phyloP scores from a whole-genome alignment of 2,888 invertebrate genomes.

The Mesorhabditis sp. region DNA sequence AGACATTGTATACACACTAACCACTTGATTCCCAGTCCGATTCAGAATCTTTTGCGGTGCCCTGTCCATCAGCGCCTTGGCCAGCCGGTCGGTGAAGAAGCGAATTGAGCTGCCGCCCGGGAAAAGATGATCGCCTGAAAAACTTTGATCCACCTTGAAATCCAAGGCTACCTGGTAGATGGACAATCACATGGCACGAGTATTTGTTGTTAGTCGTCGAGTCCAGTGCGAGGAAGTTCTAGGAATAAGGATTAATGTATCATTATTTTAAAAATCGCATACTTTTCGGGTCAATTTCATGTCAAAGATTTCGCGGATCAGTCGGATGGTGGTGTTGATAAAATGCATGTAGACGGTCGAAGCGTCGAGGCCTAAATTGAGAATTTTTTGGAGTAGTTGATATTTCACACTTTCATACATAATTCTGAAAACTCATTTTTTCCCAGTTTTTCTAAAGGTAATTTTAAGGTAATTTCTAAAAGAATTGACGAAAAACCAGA shows the following conservation, averaged over 20 bases:
- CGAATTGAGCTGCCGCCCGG: conserved; percentile 11
- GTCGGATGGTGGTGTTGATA: neutral
- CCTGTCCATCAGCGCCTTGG: conserved; percentile 7
- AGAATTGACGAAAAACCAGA: too few species aligned
- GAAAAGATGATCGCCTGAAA: neutral
- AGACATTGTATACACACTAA: neutral
- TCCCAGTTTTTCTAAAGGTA: too few species aligned
- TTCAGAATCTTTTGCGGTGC: conserved; percentile 10
- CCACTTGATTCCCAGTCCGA: conserved; percentile 10
- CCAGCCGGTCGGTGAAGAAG: conserved; percentile 14
- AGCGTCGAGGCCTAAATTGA: too few species aligned
- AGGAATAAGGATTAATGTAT: conserved; percentile 3
- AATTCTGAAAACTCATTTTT: neutral
- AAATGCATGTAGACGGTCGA: neutral
- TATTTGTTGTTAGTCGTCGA: conserved; percentile 35
- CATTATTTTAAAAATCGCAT: neutral
- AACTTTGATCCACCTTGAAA: neutral
- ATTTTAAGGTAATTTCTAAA: too few species aligned
- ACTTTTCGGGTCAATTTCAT: neutral
- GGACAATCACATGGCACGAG: conserved; percentile 38
- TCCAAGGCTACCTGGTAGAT: conserved; percentile 19
- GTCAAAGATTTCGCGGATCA: neutral
- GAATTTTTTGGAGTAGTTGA: neutral
- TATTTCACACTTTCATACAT: conserved; percentile 10
- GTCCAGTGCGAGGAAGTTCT: conserved; percentile 37